These are phyloP conservation scores for Sinocyclocheilus maitianheensis DNA, from an alignment of 2,113 vertebrate genomes.

Conservation along the genomic window DNA sequence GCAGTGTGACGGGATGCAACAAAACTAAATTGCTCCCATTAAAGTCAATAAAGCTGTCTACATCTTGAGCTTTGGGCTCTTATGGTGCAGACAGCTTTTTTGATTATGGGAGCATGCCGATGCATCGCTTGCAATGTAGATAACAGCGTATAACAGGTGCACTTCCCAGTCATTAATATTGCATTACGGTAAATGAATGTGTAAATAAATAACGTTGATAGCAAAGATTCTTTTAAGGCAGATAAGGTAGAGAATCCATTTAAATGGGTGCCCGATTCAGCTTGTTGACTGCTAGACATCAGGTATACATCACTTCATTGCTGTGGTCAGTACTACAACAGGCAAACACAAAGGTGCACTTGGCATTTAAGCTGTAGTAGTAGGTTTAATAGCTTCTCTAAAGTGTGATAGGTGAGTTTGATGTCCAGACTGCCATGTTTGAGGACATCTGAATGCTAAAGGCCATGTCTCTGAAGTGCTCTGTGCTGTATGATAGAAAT, in stretches of 20 bases:
- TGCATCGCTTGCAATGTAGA: neutral
- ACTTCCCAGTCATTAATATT: neutral
- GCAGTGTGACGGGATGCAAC: neutral
- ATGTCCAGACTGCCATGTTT: slow-evolving; percentile 16
- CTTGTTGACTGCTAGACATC: neutral
- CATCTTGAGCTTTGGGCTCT: neutral
- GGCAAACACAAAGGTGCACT: neutral
- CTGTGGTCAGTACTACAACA: neutral
- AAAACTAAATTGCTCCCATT: neutral
- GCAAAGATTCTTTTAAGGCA: neutral
- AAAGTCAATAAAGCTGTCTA: neutral
- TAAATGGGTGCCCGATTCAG: neutral
- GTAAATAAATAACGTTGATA: neutral
- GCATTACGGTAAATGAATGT: neutral
- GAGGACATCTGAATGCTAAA: slow-evolving; percentile 23
- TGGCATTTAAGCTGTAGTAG: slow-evolving; percentile 19
- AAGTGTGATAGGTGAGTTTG: slow-evolving; percentile 22
- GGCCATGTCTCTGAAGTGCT: slow-evolving; percentile 21
- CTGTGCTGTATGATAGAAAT: slow-evolving; percentile 24
- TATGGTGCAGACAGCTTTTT: neutral
- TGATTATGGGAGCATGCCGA: neutral
- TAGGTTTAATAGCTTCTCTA: slow-evolving; percentile 18
- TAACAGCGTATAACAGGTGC: neutral
- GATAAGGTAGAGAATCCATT: neutral
- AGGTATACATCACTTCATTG: slow-evolving; percentile 5